Evolutionary conservation across 2,797 vertebrate genomes (phyloP).

Genomic region (Amazona ochrocephala): DNA sequence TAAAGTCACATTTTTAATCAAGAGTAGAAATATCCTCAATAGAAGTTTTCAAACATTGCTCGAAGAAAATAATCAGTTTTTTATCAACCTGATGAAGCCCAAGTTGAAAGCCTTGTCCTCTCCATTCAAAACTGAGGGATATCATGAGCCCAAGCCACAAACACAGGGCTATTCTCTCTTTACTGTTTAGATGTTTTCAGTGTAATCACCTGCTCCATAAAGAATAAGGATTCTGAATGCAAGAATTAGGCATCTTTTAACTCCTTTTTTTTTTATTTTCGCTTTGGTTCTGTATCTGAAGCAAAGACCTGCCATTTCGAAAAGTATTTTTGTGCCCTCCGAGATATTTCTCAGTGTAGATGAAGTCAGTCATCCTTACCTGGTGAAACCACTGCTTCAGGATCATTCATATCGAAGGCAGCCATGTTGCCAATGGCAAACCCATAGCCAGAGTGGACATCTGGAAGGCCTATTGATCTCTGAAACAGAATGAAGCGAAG

Average conservation of each 20-base stretch:
- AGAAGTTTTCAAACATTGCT: not conserved
- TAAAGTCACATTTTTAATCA: not conserved
- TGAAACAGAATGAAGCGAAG: slow-evolving; percentile 64
- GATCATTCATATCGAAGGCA: slow-evolving; percentile 93
- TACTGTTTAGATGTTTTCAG: not conserved
- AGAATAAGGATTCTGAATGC: not conserved
- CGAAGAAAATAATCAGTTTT: not conserved
- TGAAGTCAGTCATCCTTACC: slow-evolving; percentile 74
- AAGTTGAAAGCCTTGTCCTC: not conserved
- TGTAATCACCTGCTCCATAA: not conserved
- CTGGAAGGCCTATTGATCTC: slow-evolving; percentile 94
- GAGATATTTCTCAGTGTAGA: not conserved
- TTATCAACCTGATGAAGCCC: not conserved
- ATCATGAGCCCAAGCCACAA: not conserved
- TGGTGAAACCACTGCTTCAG: slow-evolving; percentile 93
- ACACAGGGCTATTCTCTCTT: not conserved
- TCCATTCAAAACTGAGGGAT: not conserved
- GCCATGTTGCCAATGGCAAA: slow-evolving; percentile 99
- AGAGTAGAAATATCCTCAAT: not conserved
- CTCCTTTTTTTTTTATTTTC: not conserved
- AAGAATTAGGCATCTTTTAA: not conserved
- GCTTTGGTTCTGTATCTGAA: not conserved
- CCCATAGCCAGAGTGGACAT: slow-evolving; percentile 98
- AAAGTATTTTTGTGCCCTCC: not conserved
- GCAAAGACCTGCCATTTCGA: not conserved